Evolutionary conservation across 2,888 invertebrate genomes (phyloP).

Genomic region (Rhingia campestris): DNA sequence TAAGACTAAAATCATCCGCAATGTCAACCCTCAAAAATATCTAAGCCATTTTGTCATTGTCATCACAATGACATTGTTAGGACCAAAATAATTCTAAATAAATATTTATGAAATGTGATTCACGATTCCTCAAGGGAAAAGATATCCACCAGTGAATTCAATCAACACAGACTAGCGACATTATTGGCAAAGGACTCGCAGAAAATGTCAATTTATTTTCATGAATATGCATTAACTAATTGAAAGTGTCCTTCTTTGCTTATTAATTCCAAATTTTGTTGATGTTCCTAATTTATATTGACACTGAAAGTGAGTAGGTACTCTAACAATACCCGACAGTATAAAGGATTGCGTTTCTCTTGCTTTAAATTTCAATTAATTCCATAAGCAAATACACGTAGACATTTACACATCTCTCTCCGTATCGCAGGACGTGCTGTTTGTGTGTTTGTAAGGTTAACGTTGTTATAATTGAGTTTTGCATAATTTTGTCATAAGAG

Average conservation of each 20-base stretch:
- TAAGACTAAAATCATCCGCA: too few relatives aligned
- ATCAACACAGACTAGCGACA: too few relatives aligned
- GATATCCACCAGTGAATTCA: too few relatives aligned
- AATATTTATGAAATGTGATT: too few relatives aligned
- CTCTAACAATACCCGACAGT: too few relatives aligned
- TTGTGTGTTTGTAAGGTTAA: neutral
- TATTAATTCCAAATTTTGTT: constrained; percentile 3
- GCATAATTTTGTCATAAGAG: too few relatives aligned
- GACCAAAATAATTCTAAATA: too few relatives aligned
- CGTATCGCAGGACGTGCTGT: neutral
- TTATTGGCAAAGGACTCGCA: neutral
- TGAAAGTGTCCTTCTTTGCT: constrained; percentile 15
- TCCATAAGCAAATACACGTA: neutral
- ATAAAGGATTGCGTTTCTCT: neutral
- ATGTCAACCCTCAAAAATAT: too few relatives aligned
- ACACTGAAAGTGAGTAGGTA: too few relatives aligned
- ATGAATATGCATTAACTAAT: constrained; percentile 52
- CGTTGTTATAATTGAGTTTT: neutral
- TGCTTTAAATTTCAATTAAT: neutral
- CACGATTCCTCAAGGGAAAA: too few relatives aligned
- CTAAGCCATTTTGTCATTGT: too few relatives aligned
- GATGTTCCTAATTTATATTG: constrained; percentile 8
- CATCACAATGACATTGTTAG: too few relatives aligned
- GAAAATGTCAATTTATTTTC: constrained; percentile 31
- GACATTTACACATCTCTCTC: neutral